These are phyloP conservation scores for Phaethornis superciliosus DNA, from an alignment of 2,113 vertebrate species.

Conservation along the genomic window DNA sequence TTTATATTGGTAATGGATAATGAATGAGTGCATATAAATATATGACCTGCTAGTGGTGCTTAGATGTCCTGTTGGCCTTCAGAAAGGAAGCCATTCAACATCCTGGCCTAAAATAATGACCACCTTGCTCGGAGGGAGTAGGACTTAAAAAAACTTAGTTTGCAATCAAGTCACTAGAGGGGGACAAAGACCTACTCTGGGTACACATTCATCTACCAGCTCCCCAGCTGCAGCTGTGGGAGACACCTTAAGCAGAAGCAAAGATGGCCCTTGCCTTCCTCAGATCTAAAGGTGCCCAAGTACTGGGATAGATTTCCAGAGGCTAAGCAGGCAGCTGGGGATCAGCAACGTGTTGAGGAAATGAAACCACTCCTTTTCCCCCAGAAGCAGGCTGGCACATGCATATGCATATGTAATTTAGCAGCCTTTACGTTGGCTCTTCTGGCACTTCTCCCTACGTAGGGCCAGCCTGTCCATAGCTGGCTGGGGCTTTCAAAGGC, in stretches of 20 bases:
- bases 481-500: not conserved
- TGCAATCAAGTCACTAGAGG: constrained; percentile 59
- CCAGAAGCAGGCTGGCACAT: not conserved
- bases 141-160: not conserved
- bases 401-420: not conserved
- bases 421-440: not conserved
- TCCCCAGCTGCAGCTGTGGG: not conserved
- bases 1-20: not conserved
- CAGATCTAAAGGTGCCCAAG: not conserved
- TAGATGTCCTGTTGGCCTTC: constrained; percentile 3
- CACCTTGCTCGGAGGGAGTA: not conserved
- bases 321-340: not conserved
- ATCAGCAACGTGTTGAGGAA: not conserved
- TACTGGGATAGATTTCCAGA: not conserved
- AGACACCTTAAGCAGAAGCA: not conserved
- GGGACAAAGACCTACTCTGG: constrained; percentile 63
- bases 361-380: not conserved
- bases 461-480: not conserved
- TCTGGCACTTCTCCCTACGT: not conserved
- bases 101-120: not conserved
- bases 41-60: not conserved
- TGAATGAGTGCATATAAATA: not conserved
- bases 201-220: not conserved
- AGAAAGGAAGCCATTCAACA: not conserved
- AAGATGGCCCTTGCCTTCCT: not conserved